phyloP scores from a whole-genome alignment of 2,888 invertebrate genomes.

The Hermaeophaga mercurialis region DNA sequence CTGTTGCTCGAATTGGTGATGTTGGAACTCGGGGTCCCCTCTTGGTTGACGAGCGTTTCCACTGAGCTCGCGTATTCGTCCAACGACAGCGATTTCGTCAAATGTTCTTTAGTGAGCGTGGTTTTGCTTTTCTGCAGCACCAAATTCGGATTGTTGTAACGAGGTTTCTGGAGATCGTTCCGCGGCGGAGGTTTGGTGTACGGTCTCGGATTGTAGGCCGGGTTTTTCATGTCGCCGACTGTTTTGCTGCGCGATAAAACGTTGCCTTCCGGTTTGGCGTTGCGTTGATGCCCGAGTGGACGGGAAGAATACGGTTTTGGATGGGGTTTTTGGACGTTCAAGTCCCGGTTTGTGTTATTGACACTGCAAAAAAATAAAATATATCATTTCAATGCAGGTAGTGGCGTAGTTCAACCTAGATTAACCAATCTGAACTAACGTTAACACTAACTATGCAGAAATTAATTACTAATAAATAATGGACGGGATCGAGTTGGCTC shows the following conservation, averaged over 20 bases:
- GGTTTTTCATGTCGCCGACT: slow-evolving; percentile 54
- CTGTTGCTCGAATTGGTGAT: slow-evolving; percentile 50
- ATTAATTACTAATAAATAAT: no score
- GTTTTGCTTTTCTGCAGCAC: slow-evolving; percentile 45
- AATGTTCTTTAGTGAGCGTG: slow-evolving; percentile 44
- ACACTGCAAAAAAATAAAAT: slow-evolving; percentile 1
- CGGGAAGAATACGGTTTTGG: slow-evolving; percentile 12
- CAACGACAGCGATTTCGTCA: slow-evolving; percentile 42
- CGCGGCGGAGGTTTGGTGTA: slow-evolving; percentile 19
- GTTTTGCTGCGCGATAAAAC: slow-evolving; percentile 53
- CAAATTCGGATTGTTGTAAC: not conserved
- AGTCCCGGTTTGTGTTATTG: not conserved
- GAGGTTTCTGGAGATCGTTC: slow-evolving; percentile 9
- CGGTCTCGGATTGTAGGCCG: slow-evolving; percentile 12
- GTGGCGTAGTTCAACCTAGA: no score
- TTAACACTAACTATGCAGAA: no score
- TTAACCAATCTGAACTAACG: no score
- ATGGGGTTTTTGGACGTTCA: not conserved
- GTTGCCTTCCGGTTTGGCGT: slow-evolving; percentile 28
- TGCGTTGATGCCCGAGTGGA: not conserved
- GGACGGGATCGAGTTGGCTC: no score
- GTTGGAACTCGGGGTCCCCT: slow-evolving; percentile 40
- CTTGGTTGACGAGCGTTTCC: slow-evolving; percentile 54
- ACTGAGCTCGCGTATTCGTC: slow-evolving; percentile 52
- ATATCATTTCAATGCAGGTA: no score